A percentile compares a stretch with the other conserved stretches of the same genome.
Evolutionary conservation across 2,888 invertebrate species (phyloP).

Genomic region (Andrena hattorfiana): DNA sequence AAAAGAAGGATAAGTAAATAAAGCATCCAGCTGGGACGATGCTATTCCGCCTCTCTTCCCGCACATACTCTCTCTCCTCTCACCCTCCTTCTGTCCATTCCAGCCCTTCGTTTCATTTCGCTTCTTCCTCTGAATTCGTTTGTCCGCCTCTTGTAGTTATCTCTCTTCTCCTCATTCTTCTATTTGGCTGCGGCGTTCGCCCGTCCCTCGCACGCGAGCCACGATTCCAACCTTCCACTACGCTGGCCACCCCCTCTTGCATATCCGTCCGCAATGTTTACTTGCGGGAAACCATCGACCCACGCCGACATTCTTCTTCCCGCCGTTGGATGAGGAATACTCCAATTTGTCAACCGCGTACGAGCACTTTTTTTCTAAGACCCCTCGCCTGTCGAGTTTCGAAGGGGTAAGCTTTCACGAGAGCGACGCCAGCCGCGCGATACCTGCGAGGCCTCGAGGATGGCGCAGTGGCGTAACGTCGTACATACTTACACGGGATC

Average conservation of each 20-base stretch:
- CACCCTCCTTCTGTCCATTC: background rate
- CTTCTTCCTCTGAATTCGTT: background rate
- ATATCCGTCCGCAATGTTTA: slow-evolving; percentile 65
- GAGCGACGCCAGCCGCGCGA: slow-evolving; percentile 31
- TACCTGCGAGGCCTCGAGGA: slow-evolving; percentile 27
- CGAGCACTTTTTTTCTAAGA: slow-evolving; percentile 66
- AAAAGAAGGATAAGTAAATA: slow-evolving; percentile 47
- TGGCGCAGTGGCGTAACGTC: slow-evolving; percentile 34
- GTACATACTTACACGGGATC: background rate
- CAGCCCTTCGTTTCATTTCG: background rate
- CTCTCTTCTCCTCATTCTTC: slow-evolving; percentile 6
- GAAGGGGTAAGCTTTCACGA: slow-evolving; percentile 57
- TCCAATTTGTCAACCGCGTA: slow-evolving; percentile 77
- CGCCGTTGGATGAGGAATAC: slow-evolving; percentile 68
- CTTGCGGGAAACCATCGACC: slow-evolving; percentile 71
- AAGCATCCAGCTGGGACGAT: slow-evolving; percentile 36
- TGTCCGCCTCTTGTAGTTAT: background rate
- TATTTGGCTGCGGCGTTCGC: background rate
- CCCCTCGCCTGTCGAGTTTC: slow-evolving; percentile 58
- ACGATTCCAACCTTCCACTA: slow-evolving; percentile 46
- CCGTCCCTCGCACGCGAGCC: slow-evolving; percentile 7
- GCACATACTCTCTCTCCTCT: background rate
- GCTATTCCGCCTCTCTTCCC: slow-evolving; percentile 5
- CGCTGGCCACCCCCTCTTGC: slow-evolving; percentile 42
- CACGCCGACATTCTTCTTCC: slow-evolving; percentile 61